These are phyloP conservation scores for Drosophila peninsularis DNA, from an alignment of 2,888 invertebrate species.

Conservation along the genomic window DNA sequence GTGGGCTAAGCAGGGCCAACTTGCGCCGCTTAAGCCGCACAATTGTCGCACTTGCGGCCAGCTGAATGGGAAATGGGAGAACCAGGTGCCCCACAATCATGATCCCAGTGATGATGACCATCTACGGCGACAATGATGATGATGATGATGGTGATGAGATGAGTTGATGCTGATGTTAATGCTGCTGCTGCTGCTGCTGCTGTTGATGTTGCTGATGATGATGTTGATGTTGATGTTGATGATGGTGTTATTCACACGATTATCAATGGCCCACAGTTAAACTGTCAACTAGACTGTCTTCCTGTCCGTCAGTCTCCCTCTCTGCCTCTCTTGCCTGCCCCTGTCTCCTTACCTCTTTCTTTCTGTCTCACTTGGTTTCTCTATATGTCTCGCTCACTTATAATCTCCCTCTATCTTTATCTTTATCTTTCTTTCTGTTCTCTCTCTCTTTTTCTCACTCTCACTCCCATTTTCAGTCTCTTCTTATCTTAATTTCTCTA, in stretches of 20 bases:
- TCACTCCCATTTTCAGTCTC: not conserved
- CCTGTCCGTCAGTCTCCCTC: not conserved
- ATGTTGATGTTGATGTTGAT: slow-evolving; percentile 9
- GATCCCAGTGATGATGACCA: slow-evolving; percentile 9
- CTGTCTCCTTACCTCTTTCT: not conserved
- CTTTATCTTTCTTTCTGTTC: not conserved
- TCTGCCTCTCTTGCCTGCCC: not conserved
- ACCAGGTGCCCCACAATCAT: slow-evolving; percentile 27
- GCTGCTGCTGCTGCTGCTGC: not conserved
- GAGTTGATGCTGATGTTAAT: slow-evolving; percentile 21
- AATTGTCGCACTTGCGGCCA: slow-evolving; percentile 54
- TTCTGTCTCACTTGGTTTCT: not conserved
- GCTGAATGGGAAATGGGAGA: slow-evolving; percentile 28
- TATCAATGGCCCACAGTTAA: not conserved
- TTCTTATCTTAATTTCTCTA: not conserved
- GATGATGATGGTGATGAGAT: slow-evolving; percentile 13
- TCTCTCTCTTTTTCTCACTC: too few relatives aligned
- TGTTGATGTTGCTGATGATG: slow-evolving; percentile 3
- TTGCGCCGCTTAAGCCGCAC: slow-evolving; percentile 52
- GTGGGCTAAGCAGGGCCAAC: slow-evolving; percentile 57
- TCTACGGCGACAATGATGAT: slow-evolving; percentile 6
- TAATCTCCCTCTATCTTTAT: not conserved
- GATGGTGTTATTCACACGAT: slow-evolving; percentile 6
- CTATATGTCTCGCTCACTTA: too few relatives aligned
- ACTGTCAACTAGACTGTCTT: slow-evolving; percentile 10